Conservation (phyloP, 2,113 vertebrate genomes). For the Notiomystis cincta region DNA sequence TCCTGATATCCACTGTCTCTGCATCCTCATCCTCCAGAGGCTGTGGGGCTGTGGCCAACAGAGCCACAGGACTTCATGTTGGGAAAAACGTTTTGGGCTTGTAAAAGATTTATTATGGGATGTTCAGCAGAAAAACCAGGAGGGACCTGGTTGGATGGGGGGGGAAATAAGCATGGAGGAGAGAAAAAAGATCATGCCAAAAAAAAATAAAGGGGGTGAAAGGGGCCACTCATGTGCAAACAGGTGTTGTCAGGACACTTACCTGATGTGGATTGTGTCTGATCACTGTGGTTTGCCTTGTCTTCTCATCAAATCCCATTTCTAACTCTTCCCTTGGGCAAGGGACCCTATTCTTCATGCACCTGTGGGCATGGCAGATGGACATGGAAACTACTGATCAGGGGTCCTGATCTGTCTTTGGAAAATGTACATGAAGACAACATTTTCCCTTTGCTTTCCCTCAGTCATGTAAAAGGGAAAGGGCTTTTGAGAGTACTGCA, state of each 20-base stretch:
- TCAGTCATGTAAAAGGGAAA: neutral
- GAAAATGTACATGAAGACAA: neutral
- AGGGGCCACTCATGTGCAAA: neutral
- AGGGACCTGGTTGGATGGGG: neutral
- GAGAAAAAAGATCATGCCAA: neutral
- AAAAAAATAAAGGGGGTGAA: neutral
- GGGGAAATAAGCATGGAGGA: neutral
- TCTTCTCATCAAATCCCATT: neutral
- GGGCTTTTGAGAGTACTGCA: neutral
- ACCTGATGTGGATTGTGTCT: neutral
- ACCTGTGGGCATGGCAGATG: no score
- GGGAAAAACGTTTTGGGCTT: neutral
- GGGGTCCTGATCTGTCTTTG: neutral
- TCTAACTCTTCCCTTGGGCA: neutral
- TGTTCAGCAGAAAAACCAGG: neutral
- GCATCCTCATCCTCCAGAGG: neutral
- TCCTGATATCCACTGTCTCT: no score
- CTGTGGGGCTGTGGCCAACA: neutral
- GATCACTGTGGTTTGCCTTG: neutral
- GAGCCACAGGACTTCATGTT: neutral
- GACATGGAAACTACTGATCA: neutral
- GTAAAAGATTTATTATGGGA: neutral
- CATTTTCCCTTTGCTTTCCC: neutral
- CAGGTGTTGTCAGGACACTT: fast-evolving
- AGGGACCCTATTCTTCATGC: neutral